These are phyloP conservation scores for Leptothorax acervorum DNA, from an alignment of 2,888 invertebrate genomes.

Conservation along the genomic window DNA sequence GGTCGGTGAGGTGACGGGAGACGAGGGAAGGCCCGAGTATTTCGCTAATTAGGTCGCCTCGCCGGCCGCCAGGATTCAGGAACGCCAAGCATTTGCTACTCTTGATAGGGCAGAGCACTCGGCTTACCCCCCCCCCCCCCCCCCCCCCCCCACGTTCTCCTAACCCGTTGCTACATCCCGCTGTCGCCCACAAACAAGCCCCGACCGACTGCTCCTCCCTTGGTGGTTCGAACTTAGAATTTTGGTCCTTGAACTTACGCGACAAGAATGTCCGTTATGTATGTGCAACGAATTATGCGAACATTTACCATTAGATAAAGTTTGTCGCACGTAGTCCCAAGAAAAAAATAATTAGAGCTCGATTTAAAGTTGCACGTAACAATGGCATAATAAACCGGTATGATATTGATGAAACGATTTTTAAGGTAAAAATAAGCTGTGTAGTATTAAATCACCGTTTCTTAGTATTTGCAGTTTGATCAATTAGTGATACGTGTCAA, in stretches of 20 bases:
- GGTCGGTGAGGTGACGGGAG: conserved; percentile 19
- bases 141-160: conserved; percentile 22
- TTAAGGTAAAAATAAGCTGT: not conserved
- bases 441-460: not conserved
- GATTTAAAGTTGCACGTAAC: not conserved
- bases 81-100: conserved; percentile 82
- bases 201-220: conserved; percentile 34
- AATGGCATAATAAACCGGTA: not conserved
- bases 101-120: conserved; percentile 69
- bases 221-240: conserved; percentile 39
- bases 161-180: conserved; percentile 36
- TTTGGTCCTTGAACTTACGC: conserved; percentile 51
- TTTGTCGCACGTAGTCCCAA: not conserved
- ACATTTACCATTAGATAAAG: not conserved
- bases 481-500: not conserved
- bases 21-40: conserved; percentile 73
- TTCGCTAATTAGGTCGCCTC: conserved; percentile 83
- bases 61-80: conserved; percentile 80
- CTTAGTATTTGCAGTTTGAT: not conserved
- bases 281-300: conserved; percentile 11
- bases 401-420: not conserved
- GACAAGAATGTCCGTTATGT: conserved; percentile 42
- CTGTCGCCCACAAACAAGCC: conserved; percentile 39
- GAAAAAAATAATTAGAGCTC: not conserved
- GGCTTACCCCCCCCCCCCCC: conserved; percentile 17